Percentiles rank a stretch among this genome's conserved stretches.
Evolutionary conservation across 2,113 vertebrate genomes (phyloP).

Genomic region (Anolis sagrei): DNA sequence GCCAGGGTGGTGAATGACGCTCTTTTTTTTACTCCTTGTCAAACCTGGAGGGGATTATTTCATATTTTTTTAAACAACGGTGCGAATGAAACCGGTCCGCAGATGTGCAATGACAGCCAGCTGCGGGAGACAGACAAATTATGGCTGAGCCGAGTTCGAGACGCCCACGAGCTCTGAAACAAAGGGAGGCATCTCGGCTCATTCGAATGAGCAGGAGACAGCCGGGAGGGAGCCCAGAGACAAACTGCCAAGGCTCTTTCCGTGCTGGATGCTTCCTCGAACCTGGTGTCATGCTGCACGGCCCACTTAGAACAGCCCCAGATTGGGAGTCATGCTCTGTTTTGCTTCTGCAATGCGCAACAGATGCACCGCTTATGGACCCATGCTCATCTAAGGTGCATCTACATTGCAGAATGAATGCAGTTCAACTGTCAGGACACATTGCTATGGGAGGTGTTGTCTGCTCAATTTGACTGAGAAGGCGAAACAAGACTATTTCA

Average conservation of each 20-base stretch:
- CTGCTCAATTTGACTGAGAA: too few species aligned
- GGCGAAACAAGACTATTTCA: too few species aligned
- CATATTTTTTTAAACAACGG: slow-evolving; percentile 53
- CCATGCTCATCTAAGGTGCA: too few species aligned
- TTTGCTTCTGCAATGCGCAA: background rate
- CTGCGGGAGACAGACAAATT: slow-evolving; percentile 72
- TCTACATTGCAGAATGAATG: too few species aligned
- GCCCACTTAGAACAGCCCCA: background rate
- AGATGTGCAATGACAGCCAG: slow-evolving; percentile 73
- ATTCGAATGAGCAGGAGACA: background rate
- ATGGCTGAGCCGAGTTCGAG: slow-evolving; percentile 55
- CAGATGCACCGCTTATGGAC: background rate
- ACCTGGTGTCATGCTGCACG: background rate
- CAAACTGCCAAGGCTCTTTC: background rate
- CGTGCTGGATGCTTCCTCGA: background rate
- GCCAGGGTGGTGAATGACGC: background rate
- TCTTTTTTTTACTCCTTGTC: slow-evolving; percentile 65
- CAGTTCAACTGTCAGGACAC: too few species aligned
- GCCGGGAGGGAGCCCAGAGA: background rate
- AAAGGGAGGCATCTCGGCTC: slow-evolving; percentile 35
- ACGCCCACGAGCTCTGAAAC: slow-evolving; percentile 50
- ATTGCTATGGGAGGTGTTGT: too few species aligned
- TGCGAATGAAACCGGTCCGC: slow-evolving; percentile 53
- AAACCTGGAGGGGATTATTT: slow-evolving; percentile 51
- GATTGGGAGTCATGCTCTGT: too few species aligned